Conservation (phyloP, 1,140 invertebrate genomes). For the Cotesia vestalis region DNA sequence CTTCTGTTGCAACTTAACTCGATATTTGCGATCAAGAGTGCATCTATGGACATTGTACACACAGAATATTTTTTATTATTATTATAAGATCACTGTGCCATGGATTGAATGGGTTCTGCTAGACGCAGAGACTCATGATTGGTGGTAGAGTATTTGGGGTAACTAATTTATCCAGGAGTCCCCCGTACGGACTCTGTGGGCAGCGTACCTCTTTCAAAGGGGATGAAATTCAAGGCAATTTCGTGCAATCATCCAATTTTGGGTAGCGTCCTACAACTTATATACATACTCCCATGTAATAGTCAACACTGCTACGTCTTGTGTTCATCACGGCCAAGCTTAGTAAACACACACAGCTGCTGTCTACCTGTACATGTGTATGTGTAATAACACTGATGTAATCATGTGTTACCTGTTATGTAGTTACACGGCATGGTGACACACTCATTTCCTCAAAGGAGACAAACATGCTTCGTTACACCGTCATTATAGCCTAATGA, state of each 20-base stretch:
- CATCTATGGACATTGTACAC: too few relatives aligned
- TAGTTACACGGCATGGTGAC: slow-evolving; percentile 22
- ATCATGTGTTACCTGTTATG: too few relatives aligned
- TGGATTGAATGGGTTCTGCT: slow-evolving; percentile 20
- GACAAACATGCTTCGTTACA: slow-evolving; percentile 58
- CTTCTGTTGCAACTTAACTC: too few relatives aligned
- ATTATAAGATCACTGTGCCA: too few relatives aligned
- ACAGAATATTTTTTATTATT: too few relatives aligned
- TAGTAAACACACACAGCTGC: too few relatives aligned
- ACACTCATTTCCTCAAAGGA: slow-evolving; percentile 42
- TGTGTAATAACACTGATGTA: too few relatives aligned
- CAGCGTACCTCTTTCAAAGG: slow-evolving; percentile 34
- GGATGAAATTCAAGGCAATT: slow-evolving; percentile 51
- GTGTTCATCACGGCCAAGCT: too few relatives aligned
- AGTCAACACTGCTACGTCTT: slow-evolving; percentile 35
- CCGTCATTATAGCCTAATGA: slow-evolving; percentile 47
- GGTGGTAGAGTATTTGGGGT: slow-evolving; percentile 26
- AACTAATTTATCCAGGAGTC: slow-evolving; percentile 17
- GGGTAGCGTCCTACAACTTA: slow-evolving; percentile 3
- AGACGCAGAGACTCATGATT: slow-evolving; percentile 31
- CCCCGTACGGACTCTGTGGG: not conserved
- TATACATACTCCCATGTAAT: not conserved
- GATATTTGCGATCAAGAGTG: too few relatives aligned
- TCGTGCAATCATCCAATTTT: slow-evolving; percentile 56
- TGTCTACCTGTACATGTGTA: too few relatives aligned